Evolutionary conservation across 2,113 vertebrate genomes (phyloP), one percentile per base, ranked within the genome.

Genomic region (Hippocampus barbouri): DNA sequence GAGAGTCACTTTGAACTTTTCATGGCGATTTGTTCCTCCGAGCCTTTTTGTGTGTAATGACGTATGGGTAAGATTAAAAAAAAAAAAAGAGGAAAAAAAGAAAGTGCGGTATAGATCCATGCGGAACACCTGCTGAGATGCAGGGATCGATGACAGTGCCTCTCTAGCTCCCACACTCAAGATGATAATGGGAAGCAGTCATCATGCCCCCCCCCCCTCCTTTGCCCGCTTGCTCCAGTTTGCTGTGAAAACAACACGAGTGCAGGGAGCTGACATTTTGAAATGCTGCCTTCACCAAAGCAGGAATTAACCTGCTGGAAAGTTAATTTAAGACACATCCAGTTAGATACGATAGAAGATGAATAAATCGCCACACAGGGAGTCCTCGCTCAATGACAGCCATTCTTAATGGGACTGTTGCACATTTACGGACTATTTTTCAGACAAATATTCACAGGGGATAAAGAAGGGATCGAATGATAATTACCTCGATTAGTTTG

Each of bases 141-240:
- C 62, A 75, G 68, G 77, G 78, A 88, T 89, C 80, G 82, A 89
- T 89, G 71, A 77, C 80, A 70, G 77, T 61, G 77, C 27, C 25
- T 61, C 47, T 71, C 75, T 71, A 74, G 77, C 80, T 79, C 15
- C 47, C 47, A 72, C 79, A 86, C 71, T 71, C 71, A 0, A 76
- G 72, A 79, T 88, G 83, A 89, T 89, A 86, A 89, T 83, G 81
- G 76, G 81, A 81, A 79, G 40, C 82, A 83, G 83, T 83, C 74
- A 80, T 86, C 82, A 79, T 86, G 30, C 30, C 81, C 76, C 76
- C 38, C 60, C 71, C 70, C 25, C 34, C 74, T 75, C 76, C 71
- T 71, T 79, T 64, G 72, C 63, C 72, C 25, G 61, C 76, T 27
- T 25, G 2, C 77, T 79, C 62, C 64, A 70, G 80, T 86, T 76